Percentiles rank a stretch among this genome's conserved stretches.
Conservation (phyloP, 2,113 vertebrate genomes). For the Larimichthys polyactis region DNA sequence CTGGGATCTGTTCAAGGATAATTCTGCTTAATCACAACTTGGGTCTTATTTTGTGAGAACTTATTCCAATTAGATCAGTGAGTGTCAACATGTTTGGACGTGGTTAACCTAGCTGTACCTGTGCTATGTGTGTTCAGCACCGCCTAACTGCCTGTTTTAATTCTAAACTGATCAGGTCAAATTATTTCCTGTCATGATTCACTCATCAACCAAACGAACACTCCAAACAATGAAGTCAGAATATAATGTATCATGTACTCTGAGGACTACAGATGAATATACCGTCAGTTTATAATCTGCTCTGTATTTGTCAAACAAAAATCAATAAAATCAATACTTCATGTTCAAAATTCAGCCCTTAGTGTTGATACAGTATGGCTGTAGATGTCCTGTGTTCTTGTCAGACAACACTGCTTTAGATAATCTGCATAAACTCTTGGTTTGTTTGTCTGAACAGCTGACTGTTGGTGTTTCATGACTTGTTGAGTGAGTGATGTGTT, state of each 20-base stretch:
- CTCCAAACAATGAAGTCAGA: neutral
- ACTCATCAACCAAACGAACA: neutral
- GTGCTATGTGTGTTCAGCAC: neutral
- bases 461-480: neutral
- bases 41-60: conserved; percentile 2
- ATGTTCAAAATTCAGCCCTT: neutral
- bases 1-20: neutral
- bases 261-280: neutral
- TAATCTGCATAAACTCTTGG: neutral
- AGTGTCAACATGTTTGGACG: neutral
- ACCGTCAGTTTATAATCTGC: neutral
- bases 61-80: neutral
- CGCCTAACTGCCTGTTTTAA: neutral
- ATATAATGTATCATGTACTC: neutral
- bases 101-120: neutral
- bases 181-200: neutral
- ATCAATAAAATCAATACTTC: conserved; percentile 1
- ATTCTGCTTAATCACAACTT: neutral
- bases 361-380: neutral
- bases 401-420: neutral
- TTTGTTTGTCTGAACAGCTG: conserved; percentile 5
- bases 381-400: neutral
- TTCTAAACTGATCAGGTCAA: neutral
- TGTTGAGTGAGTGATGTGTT: neutral
- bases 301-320: neutral